Conservation (phyloP, 1,140 invertebrate species). For the Bombus huntii region DNA sequence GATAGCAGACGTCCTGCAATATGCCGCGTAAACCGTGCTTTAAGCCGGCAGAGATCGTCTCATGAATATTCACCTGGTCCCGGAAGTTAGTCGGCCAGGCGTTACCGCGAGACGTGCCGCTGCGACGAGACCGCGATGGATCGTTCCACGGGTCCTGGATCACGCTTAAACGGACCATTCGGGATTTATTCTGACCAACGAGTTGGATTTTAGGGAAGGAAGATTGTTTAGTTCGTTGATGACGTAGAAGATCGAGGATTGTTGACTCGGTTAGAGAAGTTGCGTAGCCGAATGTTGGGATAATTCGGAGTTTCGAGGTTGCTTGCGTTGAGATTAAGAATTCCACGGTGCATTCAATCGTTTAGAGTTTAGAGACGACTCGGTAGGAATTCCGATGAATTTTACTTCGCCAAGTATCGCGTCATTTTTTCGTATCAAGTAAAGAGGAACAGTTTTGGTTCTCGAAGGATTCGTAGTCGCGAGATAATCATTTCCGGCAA, state of each 20-base stretch:
- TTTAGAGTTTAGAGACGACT: background rate
- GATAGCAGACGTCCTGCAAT: slow-evolving; percentile 31
- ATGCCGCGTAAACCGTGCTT: slow-evolving; percentile 63
- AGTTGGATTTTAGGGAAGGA: background rate
- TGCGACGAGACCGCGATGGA: slow-evolving; percentile 41
- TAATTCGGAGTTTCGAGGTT: background rate
- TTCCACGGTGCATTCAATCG: background rate
- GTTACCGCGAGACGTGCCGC: slow-evolving; percentile 66
- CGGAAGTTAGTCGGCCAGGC: slow-evolving; percentile 58
- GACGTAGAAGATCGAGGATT: background rate
- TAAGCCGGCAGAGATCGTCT: slow-evolving; percentile 67
- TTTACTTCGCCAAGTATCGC: background rate
- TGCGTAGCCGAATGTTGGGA: background rate
- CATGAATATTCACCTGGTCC: slow-evolving; percentile 73
- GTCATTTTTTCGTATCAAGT: background rate
- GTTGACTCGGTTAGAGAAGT: background rate
- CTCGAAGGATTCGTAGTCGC: background rate
- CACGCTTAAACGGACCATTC: slow-evolving; percentile 16
- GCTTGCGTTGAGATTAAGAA: background rate
- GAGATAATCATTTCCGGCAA: background rate
- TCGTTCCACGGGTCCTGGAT: background rate
- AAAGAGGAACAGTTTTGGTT: background rate
- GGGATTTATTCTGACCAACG: background rate
- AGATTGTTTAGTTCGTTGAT: too few species aligned
- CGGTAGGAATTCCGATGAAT: background rate